Conservation (phyloP, 1,140 invertebrate species). For the Prorops nasuta region DNA sequence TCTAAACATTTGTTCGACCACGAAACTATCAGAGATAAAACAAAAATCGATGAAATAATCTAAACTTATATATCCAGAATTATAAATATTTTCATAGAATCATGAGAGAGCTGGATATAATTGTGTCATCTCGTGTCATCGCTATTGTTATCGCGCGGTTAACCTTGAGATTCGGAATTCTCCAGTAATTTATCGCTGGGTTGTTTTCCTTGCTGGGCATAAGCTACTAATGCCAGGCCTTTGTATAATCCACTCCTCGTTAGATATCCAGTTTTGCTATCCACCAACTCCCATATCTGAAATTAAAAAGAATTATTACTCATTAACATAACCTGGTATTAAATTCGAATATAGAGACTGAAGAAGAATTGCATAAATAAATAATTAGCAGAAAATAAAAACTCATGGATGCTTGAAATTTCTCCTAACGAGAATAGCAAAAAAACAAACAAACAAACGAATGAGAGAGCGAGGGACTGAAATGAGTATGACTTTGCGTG, state of each 20-base stretch:
- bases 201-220: slow-evolving; percentile 70
- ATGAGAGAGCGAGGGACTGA: neutral
- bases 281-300: slow-evolving; percentile 68
- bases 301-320: slow-evolving; percentile 10
- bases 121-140: neutral
- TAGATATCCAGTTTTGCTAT: slow-evolving; percentile 61
- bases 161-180: slow-evolving; percentile 67
- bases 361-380: too few relatives aligned
- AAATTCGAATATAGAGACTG: slow-evolving; percentile 17
- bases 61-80: too few relatives aligned
- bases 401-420: too few relatives aligned
- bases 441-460: neutral
- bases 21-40: slow-evolving; percentile 1
- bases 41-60: neutral
- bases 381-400: neutral
- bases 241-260: slow-evolving; percentile 64
- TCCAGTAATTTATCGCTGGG: slow-evolving; percentile 67
- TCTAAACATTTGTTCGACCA: slow-evolving; percentile 11
- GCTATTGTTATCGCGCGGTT: neutral
- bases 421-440: neutral
- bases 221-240: slow-evolving; percentile 66
- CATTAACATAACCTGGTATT: too few relatives aligned
- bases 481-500: slow-evolving; percentile 4
- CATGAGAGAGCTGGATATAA: too few relatives aligned
- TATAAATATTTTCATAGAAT: too few relatives aligned